Percentiles rank a stretch among this genome's conserved stretches.
phyloP scores from a whole-genome alignment of 23 tunicate genomes.

The Halocynthia roretzi region DNA sequence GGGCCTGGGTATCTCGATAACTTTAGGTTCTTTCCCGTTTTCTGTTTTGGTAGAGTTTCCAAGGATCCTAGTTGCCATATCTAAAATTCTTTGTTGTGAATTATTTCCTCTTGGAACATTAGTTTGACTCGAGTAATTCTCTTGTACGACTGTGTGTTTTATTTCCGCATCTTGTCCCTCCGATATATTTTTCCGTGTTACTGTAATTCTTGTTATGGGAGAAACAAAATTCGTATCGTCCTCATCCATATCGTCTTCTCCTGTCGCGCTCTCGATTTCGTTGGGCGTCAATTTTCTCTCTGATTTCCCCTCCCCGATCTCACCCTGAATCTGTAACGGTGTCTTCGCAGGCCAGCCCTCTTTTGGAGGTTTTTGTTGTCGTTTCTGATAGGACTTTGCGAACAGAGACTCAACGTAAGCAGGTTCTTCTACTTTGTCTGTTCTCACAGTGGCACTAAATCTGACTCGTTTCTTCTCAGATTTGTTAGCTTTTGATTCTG shows the following conservation, averaged over 20 bases:
- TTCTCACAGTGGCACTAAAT: conserved; percentile 66
- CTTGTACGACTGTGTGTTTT: background rate
- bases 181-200: conserved; percentile 50
- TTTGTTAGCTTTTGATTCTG: background rate
- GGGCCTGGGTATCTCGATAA: background rate
- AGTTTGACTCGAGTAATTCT: too few species aligned
- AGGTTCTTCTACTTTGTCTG: conserved; percentile 68
- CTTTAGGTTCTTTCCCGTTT: conserved; percentile 9
- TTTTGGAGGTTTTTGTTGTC: conserved; percentile 31
- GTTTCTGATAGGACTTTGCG: conserved; percentile 13
- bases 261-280: background rate
- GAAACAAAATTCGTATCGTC: conserved; percentile 39
- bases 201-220: conserved; percentile 76
- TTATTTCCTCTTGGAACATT: background rate
- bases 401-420: conserved; percentile 55
- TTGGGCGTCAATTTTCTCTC: conserved; percentile 4
- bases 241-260: conserved; percentile 32
- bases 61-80: conserved; percentile 34
- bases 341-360: conserved; percentile 8
- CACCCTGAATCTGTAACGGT: background rate
- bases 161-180: conserved; percentile 17
- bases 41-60: conserved; percentile 19
- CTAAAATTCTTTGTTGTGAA: conserved; percentile 20
- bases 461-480: conserved; percentile 47
- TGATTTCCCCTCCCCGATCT: background rate